Conservation (phyloP, 2,797 vertebrate genomes). For the Mormyrus proboscirostris region DNA sequence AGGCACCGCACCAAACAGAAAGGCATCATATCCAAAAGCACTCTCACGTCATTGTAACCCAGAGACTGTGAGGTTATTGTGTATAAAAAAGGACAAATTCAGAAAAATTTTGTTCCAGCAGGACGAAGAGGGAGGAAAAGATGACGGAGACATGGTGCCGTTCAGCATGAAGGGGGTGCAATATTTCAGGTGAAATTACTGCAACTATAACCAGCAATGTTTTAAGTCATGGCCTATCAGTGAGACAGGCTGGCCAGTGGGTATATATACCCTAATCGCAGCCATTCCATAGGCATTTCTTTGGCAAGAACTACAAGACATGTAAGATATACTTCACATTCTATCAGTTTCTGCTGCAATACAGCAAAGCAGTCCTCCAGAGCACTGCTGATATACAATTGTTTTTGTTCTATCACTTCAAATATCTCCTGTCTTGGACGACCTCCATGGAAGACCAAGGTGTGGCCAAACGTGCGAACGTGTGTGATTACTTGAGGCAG, state of each 20-base stretch:
- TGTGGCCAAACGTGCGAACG: background rate
- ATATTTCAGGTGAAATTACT: background rate
- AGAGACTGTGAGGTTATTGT: background rate
- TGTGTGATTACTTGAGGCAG: background rate
- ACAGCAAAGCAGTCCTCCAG: background rate
- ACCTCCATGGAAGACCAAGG: background rate
- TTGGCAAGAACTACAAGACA: background rate
- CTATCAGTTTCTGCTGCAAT: background rate
- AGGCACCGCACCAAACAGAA: background rate
- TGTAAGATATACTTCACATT: background rate
- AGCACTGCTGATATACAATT: background rate
- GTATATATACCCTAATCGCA: no score
- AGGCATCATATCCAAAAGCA: background rate
- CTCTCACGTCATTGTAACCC: background rate
- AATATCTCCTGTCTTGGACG: background rate
- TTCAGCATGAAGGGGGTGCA: background rate
- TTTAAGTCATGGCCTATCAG: background rate
- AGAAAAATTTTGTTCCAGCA: background rate
- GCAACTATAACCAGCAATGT: background rate
- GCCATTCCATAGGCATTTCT: background rate
- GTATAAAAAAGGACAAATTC: background rate
- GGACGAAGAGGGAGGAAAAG: background rate
- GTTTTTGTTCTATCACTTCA: background rate
- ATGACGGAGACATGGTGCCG: background rate
- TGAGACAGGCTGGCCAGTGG: no score